phyloP scores from a whole-genome alignment of 1,140 invertebrate genomes.

The Protaetia brevitarsis region DNA sequence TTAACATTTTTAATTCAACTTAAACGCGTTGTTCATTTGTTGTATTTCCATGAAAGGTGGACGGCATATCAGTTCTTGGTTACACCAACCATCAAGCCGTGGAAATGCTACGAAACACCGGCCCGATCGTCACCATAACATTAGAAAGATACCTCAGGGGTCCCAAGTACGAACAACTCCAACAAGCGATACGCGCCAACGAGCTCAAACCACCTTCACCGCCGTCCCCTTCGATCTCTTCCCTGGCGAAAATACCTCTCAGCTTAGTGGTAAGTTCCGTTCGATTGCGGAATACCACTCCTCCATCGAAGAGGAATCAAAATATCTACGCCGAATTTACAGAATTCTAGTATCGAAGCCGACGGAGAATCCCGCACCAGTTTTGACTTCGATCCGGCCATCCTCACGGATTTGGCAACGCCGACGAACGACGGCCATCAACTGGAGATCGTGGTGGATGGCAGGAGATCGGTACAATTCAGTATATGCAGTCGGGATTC shows the following conservation, averaged over 20 bases:
- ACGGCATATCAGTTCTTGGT: slow-evolving; percentile 78
- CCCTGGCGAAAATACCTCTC: slow-evolving; percentile 72
- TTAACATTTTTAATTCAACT: no score
- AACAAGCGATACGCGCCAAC: slow-evolving; percentile 76
- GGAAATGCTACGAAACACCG: slow-evolving; percentile 77
- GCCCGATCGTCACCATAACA: slow-evolving; percentile 72
- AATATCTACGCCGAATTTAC: not conserved
- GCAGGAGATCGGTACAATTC: slow-evolving; percentile 53
- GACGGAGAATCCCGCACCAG: slow-evolving; percentile 66
- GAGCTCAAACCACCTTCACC: slow-evolving; percentile 64
- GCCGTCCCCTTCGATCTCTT: slow-evolving; percentile 71
- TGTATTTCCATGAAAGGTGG: no score
- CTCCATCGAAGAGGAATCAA: not conserved
- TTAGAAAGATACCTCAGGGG: slow-evolving; percentile 83
- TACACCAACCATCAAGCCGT: slow-evolving; percentile 91
- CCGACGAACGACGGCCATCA: slow-evolving; percentile 54
- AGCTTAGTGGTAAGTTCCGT: slow-evolving; percentile 50
- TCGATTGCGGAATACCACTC: not conserved
- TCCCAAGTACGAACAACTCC: slow-evolving; percentile 85
- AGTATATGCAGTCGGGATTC: slow-evolving; percentile 60
- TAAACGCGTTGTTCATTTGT: no score
- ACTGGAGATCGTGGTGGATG: slow-evolving; percentile 65
- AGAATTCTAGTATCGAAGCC: slow-evolving; percentile 53
- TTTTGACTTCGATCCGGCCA: slow-evolving; percentile 56
- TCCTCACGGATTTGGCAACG: slow-evolving; percentile 56